phyloP scores from a whole-genome alignment of 2,113 vertebrate genomes.

The Antennarius striatus region DNA sequence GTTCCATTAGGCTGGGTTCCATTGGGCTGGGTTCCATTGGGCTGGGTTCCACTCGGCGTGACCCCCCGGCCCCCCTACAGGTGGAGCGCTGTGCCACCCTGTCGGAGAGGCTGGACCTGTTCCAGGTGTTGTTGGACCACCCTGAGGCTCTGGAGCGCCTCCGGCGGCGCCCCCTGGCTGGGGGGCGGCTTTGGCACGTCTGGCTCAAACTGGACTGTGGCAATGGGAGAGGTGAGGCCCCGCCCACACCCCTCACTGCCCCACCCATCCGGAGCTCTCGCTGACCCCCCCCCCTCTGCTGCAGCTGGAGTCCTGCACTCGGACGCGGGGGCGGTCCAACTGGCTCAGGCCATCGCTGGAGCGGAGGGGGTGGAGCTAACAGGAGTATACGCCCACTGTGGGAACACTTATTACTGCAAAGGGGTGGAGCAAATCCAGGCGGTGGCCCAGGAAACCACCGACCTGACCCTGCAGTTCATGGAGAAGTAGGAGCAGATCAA shows the following conservation, averaged over 20 bases:
- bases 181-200: constrained; percentile 73
- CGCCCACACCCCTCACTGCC: background rate
- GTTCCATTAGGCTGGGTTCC: too few relatives aligned
- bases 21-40: too few relatives aligned
- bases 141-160: constrained; percentile 71
- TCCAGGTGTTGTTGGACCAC: constrained; percentile 84
- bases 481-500: constrained; percentile 71
- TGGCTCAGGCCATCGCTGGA: constrained; percentile 73
- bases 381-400: constrained; percentile 86
- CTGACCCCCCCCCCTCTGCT: background rate
- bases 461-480: constrained; percentile 77
- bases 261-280: background rate
- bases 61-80: constrained; percentile 22
- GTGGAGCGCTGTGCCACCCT: constrained; percentile 78
- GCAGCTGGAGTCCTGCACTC: constrained; percentile 79
- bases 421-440: constrained; percentile 76
- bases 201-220: constrained; percentile 87
- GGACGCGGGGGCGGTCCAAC: constrained; percentile 66
- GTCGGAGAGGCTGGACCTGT: constrained; percentile 75
- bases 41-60: too few relatives aligned
- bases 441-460: constrained; percentile 78
- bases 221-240: constrained; percentile 79
- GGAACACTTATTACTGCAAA: constrained; percentile 82
- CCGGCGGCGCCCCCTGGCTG: constrained; percentile 51
- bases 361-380: constrained; percentile 72